phyloP scores from a whole-genome alignment of 2,888 invertebrate genomes.

The Tenthredo mesomela region DNA sequence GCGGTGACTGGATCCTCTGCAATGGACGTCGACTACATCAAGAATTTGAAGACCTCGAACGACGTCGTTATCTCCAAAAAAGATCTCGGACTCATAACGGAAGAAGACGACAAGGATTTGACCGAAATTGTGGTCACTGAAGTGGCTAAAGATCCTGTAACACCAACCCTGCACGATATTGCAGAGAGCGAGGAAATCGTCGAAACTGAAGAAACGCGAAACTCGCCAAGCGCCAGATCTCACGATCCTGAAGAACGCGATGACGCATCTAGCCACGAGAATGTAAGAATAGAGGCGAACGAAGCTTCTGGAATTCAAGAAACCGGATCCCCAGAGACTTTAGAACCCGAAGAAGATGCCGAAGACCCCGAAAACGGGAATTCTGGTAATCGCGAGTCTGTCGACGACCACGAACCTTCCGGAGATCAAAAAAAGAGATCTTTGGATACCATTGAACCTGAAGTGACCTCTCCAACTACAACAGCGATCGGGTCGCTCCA shows the following conservation, averaged over 20 bases:
- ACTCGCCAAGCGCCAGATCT: slow-evolving; percentile 10
- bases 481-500: neutral
- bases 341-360: slow-evolving; percentile 56
- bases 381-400: neutral
- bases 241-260: slow-evolving; percentile 56
- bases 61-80: slow-evolving; percentile 63
- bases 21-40: slow-evolving; percentile 61
- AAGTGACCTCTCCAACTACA: slow-evolving; percentile 55
- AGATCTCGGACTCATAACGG: slow-evolving; percentile 70
- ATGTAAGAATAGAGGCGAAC: neutral
- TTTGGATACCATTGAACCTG: slow-evolving; percentile 55
- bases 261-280: neutral
- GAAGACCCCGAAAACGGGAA: slow-evolving; percentile 48
- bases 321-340: neutral
- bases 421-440: slow-evolving; percentile 47
- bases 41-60: slow-evolving; percentile 59
- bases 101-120: slow-evolving; percentile 67
- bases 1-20: slow-evolving; percentile 28
- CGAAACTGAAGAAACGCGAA: slow-evolving; percentile 45
- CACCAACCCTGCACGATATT: neutral
- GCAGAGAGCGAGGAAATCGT: slow-evolving; percentile 38
- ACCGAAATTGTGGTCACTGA: slow-evolving; percentile 20
- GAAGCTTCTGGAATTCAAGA: neutral
- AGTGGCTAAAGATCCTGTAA: neutral
- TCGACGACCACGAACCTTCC: neutral